Conservation (phyloP, 2,113 vertebrate genomes). For the Saimiri boliviensis region DNA sequence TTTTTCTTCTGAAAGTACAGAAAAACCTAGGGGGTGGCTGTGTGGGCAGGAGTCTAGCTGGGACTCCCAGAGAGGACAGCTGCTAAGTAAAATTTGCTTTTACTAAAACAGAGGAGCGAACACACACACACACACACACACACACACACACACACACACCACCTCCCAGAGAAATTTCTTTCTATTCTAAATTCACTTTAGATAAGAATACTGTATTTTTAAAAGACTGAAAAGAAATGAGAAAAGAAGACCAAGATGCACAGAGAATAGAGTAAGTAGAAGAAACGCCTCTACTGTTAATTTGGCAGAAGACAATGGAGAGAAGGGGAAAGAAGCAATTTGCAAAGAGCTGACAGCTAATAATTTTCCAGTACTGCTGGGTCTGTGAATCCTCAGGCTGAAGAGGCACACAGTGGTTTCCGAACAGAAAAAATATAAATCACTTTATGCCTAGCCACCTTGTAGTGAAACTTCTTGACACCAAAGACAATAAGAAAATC, state of each 20-base stretch:
- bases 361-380: neutral
- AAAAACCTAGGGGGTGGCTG: neutral
- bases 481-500: constrained; percentile 49
- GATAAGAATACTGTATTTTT: neutral
- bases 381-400: neutral
- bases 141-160: too few species aligned
- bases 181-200: constrained; percentile 1
- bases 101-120: neutral
- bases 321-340: neutral
- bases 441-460: neutral
- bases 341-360: neutral
- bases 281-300: too few species aligned
- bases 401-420: neutral
- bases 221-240: neutral
- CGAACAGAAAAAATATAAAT: constrained; percentile 8
- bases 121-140: neutral
- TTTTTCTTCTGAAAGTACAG: constrained; percentile 51
- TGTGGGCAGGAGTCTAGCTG: constrained; percentile 29
- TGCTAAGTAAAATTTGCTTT: constrained; percentile 40
- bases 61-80: neutral
- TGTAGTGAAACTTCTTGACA: constrained; percentile 22
- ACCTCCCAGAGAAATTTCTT: neutral
- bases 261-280: neutral
- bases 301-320: neutral
- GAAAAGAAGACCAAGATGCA: neutral